Evolutionary conservation across 2,888 invertebrate genomes (phyloP).

Genomic region (Dioctria linearis): DNA sequence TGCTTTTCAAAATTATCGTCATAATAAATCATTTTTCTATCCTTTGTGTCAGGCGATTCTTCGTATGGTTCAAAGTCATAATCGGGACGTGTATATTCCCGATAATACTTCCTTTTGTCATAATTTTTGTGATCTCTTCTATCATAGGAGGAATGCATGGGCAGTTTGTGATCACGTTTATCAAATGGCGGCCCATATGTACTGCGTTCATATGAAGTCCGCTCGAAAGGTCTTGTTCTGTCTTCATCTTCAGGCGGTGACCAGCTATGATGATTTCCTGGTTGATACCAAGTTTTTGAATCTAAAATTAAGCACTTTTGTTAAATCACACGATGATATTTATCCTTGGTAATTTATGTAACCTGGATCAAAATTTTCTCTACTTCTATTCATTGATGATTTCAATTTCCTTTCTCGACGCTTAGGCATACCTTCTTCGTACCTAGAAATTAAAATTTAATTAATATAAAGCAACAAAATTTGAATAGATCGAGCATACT

Average conservation of each 20-base stretch:
- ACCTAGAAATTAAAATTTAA: slow-evolving; percentile 62
- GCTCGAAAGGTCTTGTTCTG: slow-evolving; percentile 67
- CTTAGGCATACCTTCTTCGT: slow-evolving; percentile 67
- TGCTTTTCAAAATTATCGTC: slow-evolving; percentile 60
- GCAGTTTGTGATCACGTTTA: slow-evolving; percentile 66
- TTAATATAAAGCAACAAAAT: not conserved
- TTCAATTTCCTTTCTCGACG: slow-evolving; percentile 68
- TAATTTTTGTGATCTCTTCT: slow-evolving; percentile 64
- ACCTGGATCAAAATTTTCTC: slow-evolving; percentile 70
- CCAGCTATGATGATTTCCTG: slow-evolving; percentile 67
- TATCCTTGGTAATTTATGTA: slow-evolving; percentile 35
- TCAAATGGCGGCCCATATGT: slow-evolving; percentile 71
- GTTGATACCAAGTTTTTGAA: slow-evolving; percentile 69
- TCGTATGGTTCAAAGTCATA: slow-evolving; percentile 67
- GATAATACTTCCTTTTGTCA: slow-evolving; percentile 69
- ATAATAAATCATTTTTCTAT: slow-evolving; percentile 60
- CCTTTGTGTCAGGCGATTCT: slow-evolving; percentile 62
- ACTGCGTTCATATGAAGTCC: slow-evolving; percentile 69
- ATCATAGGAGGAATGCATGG: slow-evolving; percentile 63
- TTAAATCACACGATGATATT: not conserved
- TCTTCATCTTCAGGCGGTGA: slow-evolving; percentile 69
- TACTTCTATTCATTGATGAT: slow-evolving; percentile 67
- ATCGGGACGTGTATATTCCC: slow-evolving; percentile 69
- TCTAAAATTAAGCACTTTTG: slow-evolving; percentile 60
- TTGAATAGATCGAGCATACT: slow-evolving; percentile 72